Evolutionary conservation across 2,113 vertebrate species (phyloP).

Genomic region (pig (Sus scrofa)): DNA sequence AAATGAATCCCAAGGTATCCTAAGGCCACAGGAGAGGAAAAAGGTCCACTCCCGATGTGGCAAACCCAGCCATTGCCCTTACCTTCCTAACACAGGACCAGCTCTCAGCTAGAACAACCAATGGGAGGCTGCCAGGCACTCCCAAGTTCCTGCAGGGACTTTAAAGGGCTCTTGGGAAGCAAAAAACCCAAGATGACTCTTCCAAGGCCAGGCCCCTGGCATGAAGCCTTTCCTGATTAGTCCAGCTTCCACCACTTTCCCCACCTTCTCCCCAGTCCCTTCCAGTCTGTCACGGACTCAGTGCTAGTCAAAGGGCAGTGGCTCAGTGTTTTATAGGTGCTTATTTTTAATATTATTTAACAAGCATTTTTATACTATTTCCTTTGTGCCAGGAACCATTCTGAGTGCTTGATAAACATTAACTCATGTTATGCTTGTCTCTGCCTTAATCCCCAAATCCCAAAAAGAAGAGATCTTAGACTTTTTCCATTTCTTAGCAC

Average conservation of each 20-base stretch:
- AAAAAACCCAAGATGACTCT: not conserved
- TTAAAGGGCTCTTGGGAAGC: conserved; percentile 33
- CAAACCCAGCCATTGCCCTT: not conserved
- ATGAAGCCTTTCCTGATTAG: not conserved
- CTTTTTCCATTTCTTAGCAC: not conserved
- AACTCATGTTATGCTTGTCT: not conserved
- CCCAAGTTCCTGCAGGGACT: not conserved
- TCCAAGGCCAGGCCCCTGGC: not conserved
- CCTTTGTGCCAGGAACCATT: not conserved
- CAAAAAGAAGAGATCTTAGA: not conserved
- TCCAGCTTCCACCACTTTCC: not conserved
- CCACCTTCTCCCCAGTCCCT: not conserved
- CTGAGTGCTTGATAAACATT: not conserved
- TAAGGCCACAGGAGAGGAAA: not conserved
- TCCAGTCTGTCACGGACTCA: not conserved
- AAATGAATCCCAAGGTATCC: not conserved
- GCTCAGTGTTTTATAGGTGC: not conserved
- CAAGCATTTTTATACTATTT: not conserved
- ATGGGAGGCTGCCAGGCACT: not conserved
- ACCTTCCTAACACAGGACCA: not conserved
- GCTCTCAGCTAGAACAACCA: not conserved
- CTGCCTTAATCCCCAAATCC: not conserved
- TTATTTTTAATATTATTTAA: conserved; percentile 29
- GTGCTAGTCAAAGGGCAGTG: not conserved
- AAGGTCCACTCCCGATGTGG: not conserved